Conservation (phyloP, 2,113 vertebrate species). For the Gracilinanus agilis region DNA sequence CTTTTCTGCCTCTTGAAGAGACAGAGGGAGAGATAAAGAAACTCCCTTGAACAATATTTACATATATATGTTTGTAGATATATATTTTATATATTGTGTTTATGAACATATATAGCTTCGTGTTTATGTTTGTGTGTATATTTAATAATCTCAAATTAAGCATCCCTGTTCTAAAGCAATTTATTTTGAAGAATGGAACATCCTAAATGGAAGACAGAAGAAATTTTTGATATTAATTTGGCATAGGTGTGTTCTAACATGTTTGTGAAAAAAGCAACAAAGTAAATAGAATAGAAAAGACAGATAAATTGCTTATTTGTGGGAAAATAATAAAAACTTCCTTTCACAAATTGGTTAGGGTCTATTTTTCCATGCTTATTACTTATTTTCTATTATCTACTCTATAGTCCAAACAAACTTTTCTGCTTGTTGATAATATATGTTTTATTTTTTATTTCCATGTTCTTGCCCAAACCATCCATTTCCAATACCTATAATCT, state of each 20-base stretch:
- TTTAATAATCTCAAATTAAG: neutral
- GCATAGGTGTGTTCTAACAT: neutral
- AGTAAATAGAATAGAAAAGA: neutral
- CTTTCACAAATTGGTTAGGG: neutral
- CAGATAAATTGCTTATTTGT: neutral
- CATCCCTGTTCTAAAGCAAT: neutral
- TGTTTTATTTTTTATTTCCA: neutral
- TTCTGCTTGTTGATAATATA: neutral
- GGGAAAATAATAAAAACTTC: neutral
- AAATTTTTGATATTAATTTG: neutral
- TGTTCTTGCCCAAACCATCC: neutral
- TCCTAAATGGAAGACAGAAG: neutral
- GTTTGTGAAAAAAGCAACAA: neutral
- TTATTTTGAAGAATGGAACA: neutral
- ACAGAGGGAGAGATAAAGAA: too few relatives aligned
- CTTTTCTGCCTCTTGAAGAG: too few relatives aligned
- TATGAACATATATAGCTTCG: too few relatives aligned
- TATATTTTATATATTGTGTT: too few relatives aligned
- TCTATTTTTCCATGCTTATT: neutral
- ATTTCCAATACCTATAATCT: neutral
- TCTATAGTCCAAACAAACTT: neutral
- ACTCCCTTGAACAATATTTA: too few relatives aligned
- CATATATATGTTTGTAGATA: too few relatives aligned
- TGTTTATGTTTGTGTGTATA: neutral
- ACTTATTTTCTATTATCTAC: neutral